Base-by-base conservation (phyloP, 2,797 vertebrate genomes). In the Simalia tracyae region DNA sequence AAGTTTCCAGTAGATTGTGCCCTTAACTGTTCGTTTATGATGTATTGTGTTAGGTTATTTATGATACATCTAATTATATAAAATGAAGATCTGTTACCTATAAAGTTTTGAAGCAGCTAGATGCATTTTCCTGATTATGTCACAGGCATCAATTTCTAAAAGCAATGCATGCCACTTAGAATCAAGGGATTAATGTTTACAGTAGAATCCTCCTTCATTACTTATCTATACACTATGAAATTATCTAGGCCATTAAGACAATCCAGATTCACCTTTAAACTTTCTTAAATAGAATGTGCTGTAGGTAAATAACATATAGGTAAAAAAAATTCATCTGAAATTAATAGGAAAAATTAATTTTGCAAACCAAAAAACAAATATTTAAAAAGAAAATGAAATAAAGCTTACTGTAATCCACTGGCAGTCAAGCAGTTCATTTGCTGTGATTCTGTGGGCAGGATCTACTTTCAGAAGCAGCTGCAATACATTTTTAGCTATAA, bases 361-460 rank as follows among this genome's bases (percentile, higher is more conserved):
- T 72, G 68, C 87, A 85, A 31, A 91, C 76, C 90, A 22, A 84
- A n/a, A 24, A 24, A 50, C 2, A 90, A 12, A 31, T 1, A 46
- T 68, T 89, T 59, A 90, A 61, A 94, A 26, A 17, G 76, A 87
- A 94, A 76, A 86, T 94, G 60, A 93, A 87, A 11, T 0, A 26
- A 93, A 93, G 95, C 97, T 97, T 97, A 98, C 98, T 89, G 97
- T 98, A 96, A 98, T 96, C 98, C 98, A 98, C 36, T 98, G 97
- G 94, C 96, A 98, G 95, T 98, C 98, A 63, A 98, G 95, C 1
- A 98, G 97, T 95, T 99, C 97, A 94, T 97, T 97, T 88, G 97
- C 98, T 28, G 98, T 97, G 92, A 98, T 98, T 95, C 98, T 97
- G 93, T 98, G 98, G 86, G 98, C 97, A 42, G 98, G 98, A 92